A percentile compares a stretch with the other conserved stretches of the same genome.
These are phyloP conservation scores for Heterodera filipjevi DNA, from an alignment of 2,888 invertebrate species.

Conservation along the genomic window DNA sequence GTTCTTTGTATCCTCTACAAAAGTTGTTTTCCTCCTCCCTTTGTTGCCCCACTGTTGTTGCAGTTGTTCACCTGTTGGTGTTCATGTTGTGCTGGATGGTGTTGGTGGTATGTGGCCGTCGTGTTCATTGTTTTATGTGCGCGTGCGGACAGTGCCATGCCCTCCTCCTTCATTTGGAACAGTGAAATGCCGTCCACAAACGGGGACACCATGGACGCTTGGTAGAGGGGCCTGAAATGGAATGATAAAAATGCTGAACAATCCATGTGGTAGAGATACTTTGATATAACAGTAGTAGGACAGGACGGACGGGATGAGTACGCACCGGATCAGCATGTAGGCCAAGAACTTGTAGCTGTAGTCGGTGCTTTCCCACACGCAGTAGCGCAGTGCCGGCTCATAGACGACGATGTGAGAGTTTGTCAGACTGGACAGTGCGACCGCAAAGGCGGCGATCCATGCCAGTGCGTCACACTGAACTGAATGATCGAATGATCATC, in stretches of 20 bases:
- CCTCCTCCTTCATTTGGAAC: conserved; percentile 65
- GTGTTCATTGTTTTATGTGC: conserved; percentile 52
- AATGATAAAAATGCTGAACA: no score
- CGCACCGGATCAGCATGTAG: conserved; percentile 63
- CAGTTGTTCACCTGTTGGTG: background rate
- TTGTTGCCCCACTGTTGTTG: background rate
- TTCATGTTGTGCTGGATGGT: background rate
- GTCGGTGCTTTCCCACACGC: conserved; percentile 61
- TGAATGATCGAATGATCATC: background rate
- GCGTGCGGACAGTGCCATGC: conserved; percentile 63
- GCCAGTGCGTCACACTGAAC: conserved; percentile 56
- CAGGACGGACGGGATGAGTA: conserved; percentile 57
- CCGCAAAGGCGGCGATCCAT: conserved; percentile 61
- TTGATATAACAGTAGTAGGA: conserved; percentile 63
- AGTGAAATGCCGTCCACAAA: conserved; percentile 61
- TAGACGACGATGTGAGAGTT: conserved; percentile 63
- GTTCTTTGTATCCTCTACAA: background rate
- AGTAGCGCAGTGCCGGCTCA: conserved; percentile 53
- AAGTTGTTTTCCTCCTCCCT: background rate
- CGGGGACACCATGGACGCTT: conserved; percentile 54
- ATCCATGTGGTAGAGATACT: conserved; percentile 57
- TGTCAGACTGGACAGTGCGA: conserved; percentile 63
- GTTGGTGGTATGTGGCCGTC: conserved; percentile 18
- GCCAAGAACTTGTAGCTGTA: conserved; percentile 63
- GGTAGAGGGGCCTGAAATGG: conserved; percentile 61